Evolutionary conservation across 1,140 invertebrate species (phyloP).

Genomic region (Zaprionus ornatus): DNA sequence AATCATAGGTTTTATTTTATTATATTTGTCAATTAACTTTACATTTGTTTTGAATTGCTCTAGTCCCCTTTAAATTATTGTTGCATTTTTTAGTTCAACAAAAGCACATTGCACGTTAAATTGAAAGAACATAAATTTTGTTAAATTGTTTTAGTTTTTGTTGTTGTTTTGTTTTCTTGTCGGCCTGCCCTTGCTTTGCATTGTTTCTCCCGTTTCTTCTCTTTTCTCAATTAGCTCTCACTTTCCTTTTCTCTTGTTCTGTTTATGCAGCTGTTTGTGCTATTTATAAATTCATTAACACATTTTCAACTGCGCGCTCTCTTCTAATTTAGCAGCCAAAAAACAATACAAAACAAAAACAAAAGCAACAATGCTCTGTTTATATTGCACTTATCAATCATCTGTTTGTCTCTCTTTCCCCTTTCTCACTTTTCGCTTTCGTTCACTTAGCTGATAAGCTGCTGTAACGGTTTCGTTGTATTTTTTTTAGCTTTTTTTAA

Average conservation of each 20-base stretch:
- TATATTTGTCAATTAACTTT: too few relatives aligned
- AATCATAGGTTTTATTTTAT: background rate
- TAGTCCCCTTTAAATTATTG: too few relatives aligned
- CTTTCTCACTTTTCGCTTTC: background rate
- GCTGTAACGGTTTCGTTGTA: background rate
- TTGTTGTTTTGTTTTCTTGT: background rate
- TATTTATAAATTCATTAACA: slow-evolving; percentile 76
- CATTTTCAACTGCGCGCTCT: slow-evolving; percentile 14
- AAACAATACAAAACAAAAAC: slow-evolving; percentile 1
- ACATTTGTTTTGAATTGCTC: too few relatives aligned
- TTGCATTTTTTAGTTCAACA: too few relatives aligned
- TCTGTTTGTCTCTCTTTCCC: background rate
- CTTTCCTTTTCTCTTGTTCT: slow-evolving; percentile 24
- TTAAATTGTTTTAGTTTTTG: background rate
- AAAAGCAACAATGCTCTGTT: slow-evolving; percentile 3
- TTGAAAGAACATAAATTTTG: background rate
- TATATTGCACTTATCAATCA: background rate
- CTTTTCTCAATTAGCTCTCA: slow-evolving; percentile 3
- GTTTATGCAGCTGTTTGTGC: slow-evolving; percentile 70
- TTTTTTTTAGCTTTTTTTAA: slow-evolving; percentile 3
- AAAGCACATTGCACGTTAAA: too few relatives aligned
- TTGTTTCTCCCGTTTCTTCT: background rate
- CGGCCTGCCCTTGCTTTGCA: slow-evolving; percentile 7
- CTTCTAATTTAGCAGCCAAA: slow-evolving; percentile 5
- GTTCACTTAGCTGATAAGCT: slow-evolving; percentile 23